Evolutionary conservation across 2,113 vertebrate species (phyloP).

Genomic region (Nothobranchius furzeri): DNA sequence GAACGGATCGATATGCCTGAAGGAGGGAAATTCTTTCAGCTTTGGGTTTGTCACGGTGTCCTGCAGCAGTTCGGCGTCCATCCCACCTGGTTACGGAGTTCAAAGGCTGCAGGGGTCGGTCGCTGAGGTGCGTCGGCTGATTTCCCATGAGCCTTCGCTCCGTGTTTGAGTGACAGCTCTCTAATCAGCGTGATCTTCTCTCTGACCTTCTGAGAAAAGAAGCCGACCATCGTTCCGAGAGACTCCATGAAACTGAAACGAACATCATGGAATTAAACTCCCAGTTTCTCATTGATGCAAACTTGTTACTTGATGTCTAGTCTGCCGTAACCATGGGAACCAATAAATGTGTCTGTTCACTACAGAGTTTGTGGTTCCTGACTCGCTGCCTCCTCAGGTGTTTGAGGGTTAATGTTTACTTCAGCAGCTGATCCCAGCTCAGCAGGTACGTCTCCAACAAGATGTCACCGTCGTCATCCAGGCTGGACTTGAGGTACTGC

Average conservation of each 20-base stretch:
- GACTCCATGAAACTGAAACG: constrained; percentile 69
- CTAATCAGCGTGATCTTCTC: constrained; percentile 52
- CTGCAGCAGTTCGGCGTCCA: background rate
- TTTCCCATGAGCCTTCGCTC: constrained; percentile 34
- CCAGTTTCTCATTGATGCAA: too few relatives aligned
- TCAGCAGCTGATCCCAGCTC: constrained; percentile 70
- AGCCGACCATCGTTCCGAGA: constrained; percentile 62
- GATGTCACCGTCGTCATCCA: constrained; percentile 23
- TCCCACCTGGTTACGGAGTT: constrained; percentile 29
- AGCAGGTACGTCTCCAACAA: constrained; percentile 68
- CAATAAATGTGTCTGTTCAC: too few relatives aligned
- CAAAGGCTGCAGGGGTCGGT: constrained; percentile 10
- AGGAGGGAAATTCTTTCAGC: background rate
- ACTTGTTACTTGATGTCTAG: too few relatives aligned
- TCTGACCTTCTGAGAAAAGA: constrained; percentile 67
- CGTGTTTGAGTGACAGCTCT: constrained; percentile 43
- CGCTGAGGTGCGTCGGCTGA: background rate
- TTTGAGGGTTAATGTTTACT: constrained; percentile 22
- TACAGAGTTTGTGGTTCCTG: too few relatives aligned
- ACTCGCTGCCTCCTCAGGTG: too few relatives aligned
- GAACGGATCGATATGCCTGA: constrained; percentile 51
- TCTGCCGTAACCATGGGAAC: too few relatives aligned
- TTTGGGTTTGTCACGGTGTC: background rate
- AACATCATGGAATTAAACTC: background rate
- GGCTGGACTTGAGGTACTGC: constrained; percentile 39